Percentiles rank a stretch among this genome's conserved stretches.
Conservation (phyloP, 1,140 invertebrate species). For the Pogonomyrmex barbatus region DNA sequence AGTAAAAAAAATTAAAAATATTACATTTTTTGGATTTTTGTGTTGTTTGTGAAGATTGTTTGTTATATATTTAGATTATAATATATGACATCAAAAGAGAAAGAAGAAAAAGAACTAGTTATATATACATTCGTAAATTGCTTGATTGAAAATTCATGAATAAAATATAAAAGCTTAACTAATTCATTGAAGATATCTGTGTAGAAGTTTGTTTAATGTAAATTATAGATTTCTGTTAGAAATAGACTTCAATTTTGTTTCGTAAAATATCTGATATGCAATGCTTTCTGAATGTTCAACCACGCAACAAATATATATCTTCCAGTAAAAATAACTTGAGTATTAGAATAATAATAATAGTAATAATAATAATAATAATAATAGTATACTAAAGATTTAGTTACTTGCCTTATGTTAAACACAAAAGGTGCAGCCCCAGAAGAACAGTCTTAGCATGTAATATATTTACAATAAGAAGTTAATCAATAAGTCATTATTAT, state of each 20-base stretch:
- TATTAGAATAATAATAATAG: neutral
- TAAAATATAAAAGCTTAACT: neutral
- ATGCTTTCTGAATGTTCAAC: constrained; percentile 25
- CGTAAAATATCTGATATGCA: constrained; percentile 8
- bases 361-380: too few relatives aligned
- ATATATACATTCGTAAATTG: neutral
- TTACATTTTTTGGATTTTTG: neutral
- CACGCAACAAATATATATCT: neutral
- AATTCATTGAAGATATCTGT: constrained; percentile 14
- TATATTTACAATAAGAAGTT: constrained; percentile 9
- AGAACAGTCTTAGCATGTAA: neutral
- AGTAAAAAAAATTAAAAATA: neutral
- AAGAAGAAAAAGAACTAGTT: constrained; percentile 17
- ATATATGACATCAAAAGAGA: constrained; percentile 27
- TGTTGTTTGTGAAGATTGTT: constrained; percentile 19
- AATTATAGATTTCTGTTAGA: neutral
- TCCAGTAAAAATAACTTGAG: neutral
- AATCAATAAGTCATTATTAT: neutral
- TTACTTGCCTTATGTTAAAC: constrained; percentile 4
- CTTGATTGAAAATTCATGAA: neutral
- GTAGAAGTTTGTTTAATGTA: constrained; percentile 21
- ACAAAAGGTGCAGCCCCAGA: neutral
- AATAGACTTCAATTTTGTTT: neutral
- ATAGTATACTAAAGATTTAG: neutral
- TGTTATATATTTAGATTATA: constrained; percentile 35